These are phyloP conservation scores for Xestobium rufovillosum DNA, from an alignment of 2,888 invertebrate genomes.

Conservation along the genomic window DNA sequence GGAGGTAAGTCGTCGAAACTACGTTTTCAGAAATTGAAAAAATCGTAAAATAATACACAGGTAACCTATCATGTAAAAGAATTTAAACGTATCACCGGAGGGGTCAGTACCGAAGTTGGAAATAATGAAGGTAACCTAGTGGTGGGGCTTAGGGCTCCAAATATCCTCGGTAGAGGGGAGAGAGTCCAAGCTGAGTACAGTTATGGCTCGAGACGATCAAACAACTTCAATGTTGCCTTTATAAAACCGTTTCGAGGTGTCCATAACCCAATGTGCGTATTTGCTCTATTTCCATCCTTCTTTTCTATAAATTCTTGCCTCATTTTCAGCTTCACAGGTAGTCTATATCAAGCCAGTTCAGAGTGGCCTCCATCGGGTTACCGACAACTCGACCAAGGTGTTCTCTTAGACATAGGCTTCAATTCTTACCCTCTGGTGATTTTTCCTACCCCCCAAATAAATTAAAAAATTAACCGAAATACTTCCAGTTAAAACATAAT, in stretches of 20 bases:
- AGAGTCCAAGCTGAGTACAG: slow-evolving; percentile 73
- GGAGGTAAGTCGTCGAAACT: slow-evolving; percentile 49
- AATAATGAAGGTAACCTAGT: slow-evolving; percentile 86
- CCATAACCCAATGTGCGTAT: slow-evolving; percentile 55
- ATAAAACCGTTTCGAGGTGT: slow-evolving; percentile 77
- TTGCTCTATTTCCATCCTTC: background rate
- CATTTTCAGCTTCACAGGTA: slow-evolving; percentile 57
- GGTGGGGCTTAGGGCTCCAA: slow-evolving; percentile 68
- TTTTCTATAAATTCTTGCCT: too few relatives aligned
- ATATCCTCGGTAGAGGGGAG: slow-evolving; percentile 84
- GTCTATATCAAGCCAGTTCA: slow-evolving; percentile 67
- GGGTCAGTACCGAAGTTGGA: slow-evolving; percentile 79
- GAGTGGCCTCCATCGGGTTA: slow-evolving; percentile 80
- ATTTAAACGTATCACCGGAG: slow-evolving; percentile 71
- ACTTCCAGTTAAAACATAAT: slow-evolving; percentile 64
- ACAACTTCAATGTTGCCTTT: slow-evolving; percentile 71
- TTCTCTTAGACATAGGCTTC: slow-evolving; percentile 69
- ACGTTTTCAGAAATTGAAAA: slow-evolving; percentile 17
- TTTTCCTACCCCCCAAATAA: too few relatives aligned
- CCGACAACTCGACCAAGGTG: slow-evolving; percentile 68
- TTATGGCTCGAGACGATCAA: slow-evolving; percentile 73
- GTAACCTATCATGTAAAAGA: slow-evolving; percentile 85
- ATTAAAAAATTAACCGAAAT: slow-evolving; percentile 7
- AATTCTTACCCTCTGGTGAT: slow-evolving; percentile 53
- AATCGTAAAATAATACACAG: slow-evolving; percentile 41